Conservation (phyloP, 2,113 vertebrate genomes). For the Trematocara stigmaticum region DNA sequence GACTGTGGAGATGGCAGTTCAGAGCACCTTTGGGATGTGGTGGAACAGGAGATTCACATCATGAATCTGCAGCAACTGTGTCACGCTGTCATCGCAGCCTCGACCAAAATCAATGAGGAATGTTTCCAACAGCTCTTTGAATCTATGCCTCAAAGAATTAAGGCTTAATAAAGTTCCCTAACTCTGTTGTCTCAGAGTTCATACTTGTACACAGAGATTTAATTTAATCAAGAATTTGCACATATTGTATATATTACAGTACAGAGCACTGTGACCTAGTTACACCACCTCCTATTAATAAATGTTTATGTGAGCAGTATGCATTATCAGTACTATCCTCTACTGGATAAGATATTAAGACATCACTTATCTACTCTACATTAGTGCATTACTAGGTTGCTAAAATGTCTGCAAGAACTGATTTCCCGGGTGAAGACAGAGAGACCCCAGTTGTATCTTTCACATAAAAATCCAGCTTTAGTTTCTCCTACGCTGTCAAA, state of each 20-base stretch:
- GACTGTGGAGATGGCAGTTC: neutral
- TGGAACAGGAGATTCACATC: neutral
- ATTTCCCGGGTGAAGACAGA: neutral
- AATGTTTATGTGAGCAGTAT: neutral
- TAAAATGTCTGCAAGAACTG: neutral
- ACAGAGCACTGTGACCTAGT: neutral
- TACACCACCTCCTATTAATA: neutral
- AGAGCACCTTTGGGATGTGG: neutral
- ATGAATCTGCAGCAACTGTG: neutral
- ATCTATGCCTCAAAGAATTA: neutral
- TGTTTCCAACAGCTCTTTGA: neutral
- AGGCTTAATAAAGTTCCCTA: neutral
- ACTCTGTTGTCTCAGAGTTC: neutral
- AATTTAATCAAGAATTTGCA: neutral
- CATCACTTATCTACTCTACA: neutral
- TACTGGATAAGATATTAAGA: neutral
- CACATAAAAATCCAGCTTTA: neutral
- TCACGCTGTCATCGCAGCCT: fast-evolving
- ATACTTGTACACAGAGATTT: neutral
- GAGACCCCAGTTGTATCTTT: neutral
- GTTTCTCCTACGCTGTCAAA: neutral
- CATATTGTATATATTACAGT: neutral
- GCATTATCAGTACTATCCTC: neutral
- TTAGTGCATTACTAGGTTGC: neutral
- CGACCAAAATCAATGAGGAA: neutral